A percentile compares a stretch with the other conserved stretches of the same genome.
Evolutionary conservation across 2,797 vertebrate species (phyloP).

Genomic region (Chrysocyon brachyurus): DNA sequence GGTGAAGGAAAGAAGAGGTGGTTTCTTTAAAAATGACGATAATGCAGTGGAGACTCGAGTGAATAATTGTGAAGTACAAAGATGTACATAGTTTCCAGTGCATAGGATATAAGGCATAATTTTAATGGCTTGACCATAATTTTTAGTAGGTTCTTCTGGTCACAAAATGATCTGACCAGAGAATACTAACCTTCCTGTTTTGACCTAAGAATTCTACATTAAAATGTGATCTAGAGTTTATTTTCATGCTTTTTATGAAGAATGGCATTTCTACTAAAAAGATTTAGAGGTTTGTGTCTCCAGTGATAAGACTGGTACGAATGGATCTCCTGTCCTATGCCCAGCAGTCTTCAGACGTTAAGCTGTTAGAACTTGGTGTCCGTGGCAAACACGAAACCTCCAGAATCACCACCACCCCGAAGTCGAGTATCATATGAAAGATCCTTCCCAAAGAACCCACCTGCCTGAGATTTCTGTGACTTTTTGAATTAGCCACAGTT

Average conservation of each 20-base stretch:
- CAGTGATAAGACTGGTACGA: too few species aligned
- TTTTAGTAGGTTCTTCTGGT: slow-evolving; percentile 66
- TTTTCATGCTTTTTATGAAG: slow-evolving; percentile 66
- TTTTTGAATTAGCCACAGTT: slow-evolving; percentile 69
- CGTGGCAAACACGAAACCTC: background rate
- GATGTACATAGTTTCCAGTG: background rate
- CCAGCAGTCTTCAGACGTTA: background rate
- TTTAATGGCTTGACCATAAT: slow-evolving; percentile 70
- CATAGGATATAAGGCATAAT: slow-evolving; percentile 58
- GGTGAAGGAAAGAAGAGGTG: slow-evolving; percentile 64
- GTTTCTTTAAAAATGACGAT: slow-evolving; percentile 75
- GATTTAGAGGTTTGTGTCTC: background rate
- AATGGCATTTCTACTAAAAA: slow-evolving; percentile 13
- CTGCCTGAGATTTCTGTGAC: slow-evolving; percentile 54
- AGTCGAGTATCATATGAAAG: background rate
- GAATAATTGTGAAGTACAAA: slow-evolving; percentile 72
- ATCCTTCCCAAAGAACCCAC: slow-evolving; percentile 59
- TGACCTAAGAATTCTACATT: slow-evolving; percentile 57
- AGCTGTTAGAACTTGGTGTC: background rate
- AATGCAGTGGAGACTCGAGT: slow-evolving; percentile 66
- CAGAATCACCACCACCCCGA: background rate
- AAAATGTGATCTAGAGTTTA: slow-evolving; percentile 62
- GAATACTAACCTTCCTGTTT: slow-evolving; percentile 64
- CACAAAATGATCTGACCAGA: slow-evolving; percentile 68
- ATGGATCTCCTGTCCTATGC: background rate